Conservation (phyloP, 2,888 invertebrate genomes). For the Dascillus cervinus region DNA sequence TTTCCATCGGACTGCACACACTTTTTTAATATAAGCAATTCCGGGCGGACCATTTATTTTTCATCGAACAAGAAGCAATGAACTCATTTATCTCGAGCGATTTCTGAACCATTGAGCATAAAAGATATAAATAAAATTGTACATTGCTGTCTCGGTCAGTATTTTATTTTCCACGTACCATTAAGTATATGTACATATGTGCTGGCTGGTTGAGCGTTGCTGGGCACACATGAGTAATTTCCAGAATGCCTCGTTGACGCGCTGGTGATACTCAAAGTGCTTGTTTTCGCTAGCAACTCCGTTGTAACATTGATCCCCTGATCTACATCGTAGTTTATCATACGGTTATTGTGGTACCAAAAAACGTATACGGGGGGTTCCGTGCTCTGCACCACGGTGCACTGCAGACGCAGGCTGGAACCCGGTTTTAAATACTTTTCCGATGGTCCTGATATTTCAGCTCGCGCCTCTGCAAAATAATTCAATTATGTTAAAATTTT, state of each 20-base stretch:
- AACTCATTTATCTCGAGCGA: no score
- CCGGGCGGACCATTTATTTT: no score
- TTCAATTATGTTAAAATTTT: no score
- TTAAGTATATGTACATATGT: slow-evolving; percentile 86
- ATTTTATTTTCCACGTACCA: no score
- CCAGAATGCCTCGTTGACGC: slow-evolving; percentile 69
- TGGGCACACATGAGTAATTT: slow-evolving; percentile 83
- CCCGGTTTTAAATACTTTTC: slow-evolving; percentile 85
- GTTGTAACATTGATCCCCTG: slow-evolving; percentile 82
- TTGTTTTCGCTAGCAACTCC: slow-evolving; percentile 62
- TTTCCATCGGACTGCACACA: no score
- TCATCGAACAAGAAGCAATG: no score
- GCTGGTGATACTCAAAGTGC: slow-evolving; percentile 53
- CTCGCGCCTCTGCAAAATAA: slow-evolving; percentile 68
- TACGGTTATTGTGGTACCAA: slow-evolving; percentile 84
- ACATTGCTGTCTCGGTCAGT: no score
- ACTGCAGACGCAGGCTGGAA: slow-evolving; percentile 72
- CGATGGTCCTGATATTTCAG: slow-evolving; percentile 77
- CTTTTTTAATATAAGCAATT: no score
- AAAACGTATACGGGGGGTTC: slow-evolving; percentile 78
- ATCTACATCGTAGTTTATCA: slow-evolving; percentile 87
- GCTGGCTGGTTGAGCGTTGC: slow-evolving; percentile 80
- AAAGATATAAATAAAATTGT: no score
- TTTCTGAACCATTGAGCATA: no score
- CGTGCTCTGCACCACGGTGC: slow-evolving; percentile 75